Evolutionary conservation across 1,140 invertebrate genomes (phyloP), one percentile per base, ranked within the genome.

Genomic region (Drosophila pachea): DNA sequence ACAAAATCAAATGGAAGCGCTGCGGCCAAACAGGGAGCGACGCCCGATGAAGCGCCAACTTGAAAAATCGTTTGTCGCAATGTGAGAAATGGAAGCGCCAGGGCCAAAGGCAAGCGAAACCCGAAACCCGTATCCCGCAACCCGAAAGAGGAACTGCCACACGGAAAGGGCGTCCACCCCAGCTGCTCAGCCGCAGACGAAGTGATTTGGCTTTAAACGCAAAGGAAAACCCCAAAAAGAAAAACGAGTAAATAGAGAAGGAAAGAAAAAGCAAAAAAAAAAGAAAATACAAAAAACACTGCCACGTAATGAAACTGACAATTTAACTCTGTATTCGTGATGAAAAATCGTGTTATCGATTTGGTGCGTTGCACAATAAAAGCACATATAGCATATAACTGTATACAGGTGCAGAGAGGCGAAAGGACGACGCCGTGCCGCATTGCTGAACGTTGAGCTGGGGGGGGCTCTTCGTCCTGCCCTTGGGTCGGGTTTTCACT

Each of bases 321-420:
- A 86, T 86, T 86, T 86, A 86, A 86, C 81, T 81, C 74, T 50
- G 62, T 75, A 66, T 68, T 81, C 76, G 76, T 86, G 82, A 68
- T 86, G 82, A 86, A 86, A 86, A 86, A 86, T 86, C 77, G 72
- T 86, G 81, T 86, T 86, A 86, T 86, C 82, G 81, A 86, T 86
- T 86, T 86, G 86, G 86, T 86, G 82, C 76, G 81, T 77, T 67
- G 32, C 79, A 61, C 42, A 54, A 55, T 14, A 45, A 36, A 69
- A 47, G 29, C n/a, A 45, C 35, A 65, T 33, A 64, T 35, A 56
- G 22, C n/a, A 48, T 40, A 73, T 40, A 38, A 22, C 22, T 29
- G 32, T 55, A 29, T 22, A 48, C 32, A 59, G 14, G 5, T 47
- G 29, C 3, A 33, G 31, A n/a, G 22, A 1, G 22, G 22, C 22